phyloP scores from a whole-genome alignment of 37 sponge, comb jelly and placozoan genomes.

The Hexactinellida sp. region DNA sequence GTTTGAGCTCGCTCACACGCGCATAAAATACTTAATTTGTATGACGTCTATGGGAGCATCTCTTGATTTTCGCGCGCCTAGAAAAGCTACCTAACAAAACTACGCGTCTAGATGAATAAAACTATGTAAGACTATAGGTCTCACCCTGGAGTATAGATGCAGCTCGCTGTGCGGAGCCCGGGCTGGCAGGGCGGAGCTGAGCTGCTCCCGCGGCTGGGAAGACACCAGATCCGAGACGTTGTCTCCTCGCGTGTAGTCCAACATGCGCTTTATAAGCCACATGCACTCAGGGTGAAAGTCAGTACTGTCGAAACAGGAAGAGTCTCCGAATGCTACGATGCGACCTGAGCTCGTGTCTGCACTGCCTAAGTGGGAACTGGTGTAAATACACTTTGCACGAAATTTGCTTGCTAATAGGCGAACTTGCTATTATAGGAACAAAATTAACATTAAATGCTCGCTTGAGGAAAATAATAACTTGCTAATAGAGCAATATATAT shows the following conservation, averaged over 20 bases:
- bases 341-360: constrained; percentile 25
- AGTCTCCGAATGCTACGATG: constrained; percentile 79
- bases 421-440: too few relatives aligned
- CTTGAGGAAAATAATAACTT: too few relatives aligned
- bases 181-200: background rate
- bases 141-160: background rate
- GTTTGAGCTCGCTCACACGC: too few relatives aligned
- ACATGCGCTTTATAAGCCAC: background rate
- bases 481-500: too few relatives aligned
- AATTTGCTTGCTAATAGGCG: background rate
- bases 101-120: too few relatives aligned
- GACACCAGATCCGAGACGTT: background rate
- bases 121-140: too few relatives aligned
- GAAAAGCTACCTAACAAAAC: too few relatives aligned
- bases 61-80: too few relatives aligned
- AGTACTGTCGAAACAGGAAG: constrained; percentile 89
- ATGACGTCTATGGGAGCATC: too few relatives aligned
- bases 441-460: too few relatives aligned
- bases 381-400: background rate
- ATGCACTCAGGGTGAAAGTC: constrained; percentile 42
- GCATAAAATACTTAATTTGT: too few relatives aligned
- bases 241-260: background rate
- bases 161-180: background rate
- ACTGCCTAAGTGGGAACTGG: background rate
- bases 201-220: background rate